A percentile compares a stretch with the other conserved stretches of the same genome.
Evolutionary conservation across 1,140 invertebrate species (phyloP).

Genomic region (Ceratitis capitata): DNA sequence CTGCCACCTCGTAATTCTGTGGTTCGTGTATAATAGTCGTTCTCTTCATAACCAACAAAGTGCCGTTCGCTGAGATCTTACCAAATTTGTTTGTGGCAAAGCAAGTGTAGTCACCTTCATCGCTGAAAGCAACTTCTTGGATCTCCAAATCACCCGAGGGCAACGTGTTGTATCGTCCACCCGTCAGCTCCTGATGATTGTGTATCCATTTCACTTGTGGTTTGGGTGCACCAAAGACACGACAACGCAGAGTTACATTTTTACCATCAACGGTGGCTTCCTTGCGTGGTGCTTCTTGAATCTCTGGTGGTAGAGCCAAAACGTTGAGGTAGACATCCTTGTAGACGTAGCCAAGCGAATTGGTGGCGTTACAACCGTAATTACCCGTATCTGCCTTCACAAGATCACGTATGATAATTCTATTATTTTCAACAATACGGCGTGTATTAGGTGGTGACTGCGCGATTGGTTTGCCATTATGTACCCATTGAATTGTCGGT

Average conservation of each 20-base stretch:
- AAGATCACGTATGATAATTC: constrained; percentile 84
- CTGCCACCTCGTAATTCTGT: constrained; percentile 89
- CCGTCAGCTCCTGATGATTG: constrained; percentile 78
- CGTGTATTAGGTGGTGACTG: constrained; percentile 80
- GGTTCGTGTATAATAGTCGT: constrained; percentile 87
- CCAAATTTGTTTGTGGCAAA: constrained; percentile 94
- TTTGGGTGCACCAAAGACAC: constrained; percentile 95
- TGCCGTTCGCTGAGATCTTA: constrained; percentile 77
- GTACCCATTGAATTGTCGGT: constrained; percentile 94
- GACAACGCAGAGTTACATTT: constrained; percentile 85
- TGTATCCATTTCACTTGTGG: constrained; percentile 94
- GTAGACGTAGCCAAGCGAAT: constrained; percentile 97
- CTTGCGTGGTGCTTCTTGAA: constrained; percentile 82
- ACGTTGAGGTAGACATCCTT: constrained; percentile 98
- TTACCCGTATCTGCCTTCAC: constrained; percentile 93
- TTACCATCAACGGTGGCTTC: constrained; percentile 85
- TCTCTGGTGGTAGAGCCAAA: constrained; percentile 89
- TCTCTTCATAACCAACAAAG: constrained; percentile 83
- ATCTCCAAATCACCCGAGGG: constrained; percentile 88
- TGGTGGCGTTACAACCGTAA: constrained; percentile 98
- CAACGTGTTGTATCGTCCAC: constrained; percentile 79
- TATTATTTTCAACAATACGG: constrained; percentile 74
- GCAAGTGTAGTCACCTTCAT: constrained; percentile 91
- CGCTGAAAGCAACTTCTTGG: constrained; percentile 81
- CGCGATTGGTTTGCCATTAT: constrained; percentile 91